phyloP scores from a whole-genome alignment of 2,797 vertebrate genomes.

The Limnodromus scolopaceus region DNA sequence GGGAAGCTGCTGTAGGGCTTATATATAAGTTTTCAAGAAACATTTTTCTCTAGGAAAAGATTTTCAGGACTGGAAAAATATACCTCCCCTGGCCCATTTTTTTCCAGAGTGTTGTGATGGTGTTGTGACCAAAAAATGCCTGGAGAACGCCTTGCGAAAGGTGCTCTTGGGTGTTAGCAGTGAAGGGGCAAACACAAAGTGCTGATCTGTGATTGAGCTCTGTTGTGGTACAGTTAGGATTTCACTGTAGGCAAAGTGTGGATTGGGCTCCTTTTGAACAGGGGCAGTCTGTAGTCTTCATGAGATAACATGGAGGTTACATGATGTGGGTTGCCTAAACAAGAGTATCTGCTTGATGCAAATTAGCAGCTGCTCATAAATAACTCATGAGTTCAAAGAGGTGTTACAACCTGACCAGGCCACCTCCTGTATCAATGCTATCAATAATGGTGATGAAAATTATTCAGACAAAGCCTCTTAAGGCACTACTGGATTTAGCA shows the following conservation, averaged over 20 bases:
- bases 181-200: neutral
- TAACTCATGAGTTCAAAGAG: slow-evolving; percentile 17
- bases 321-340: neutral
- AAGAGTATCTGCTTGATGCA: neutral
- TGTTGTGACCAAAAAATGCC: neutral
- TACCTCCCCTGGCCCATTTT: neutral
- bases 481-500: slow-evolving; percentile 4
- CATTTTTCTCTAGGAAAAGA: neutral
- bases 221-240: neutral
- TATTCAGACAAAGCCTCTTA: slow-evolving; percentile 16
- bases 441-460: slow-evolving; percentile 34
- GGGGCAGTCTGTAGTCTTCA: neutral
- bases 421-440: slow-evolving; percentile 31
- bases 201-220: neutral
- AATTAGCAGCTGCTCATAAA: slow-evolving; percentile 18
- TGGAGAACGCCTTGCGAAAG: neutral
- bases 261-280: neutral
- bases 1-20: neutral
- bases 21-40: neutral
- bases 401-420: neutral
- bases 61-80: neutral
- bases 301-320: neutral
- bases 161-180: neutral
- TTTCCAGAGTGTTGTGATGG: neutral
- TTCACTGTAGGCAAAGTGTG: neutral